Percentiles rank a stretch among this genome's conserved stretches.
Evolutionary conservation across 2,797 vertebrate species (phyloP).

Genomic region (Gallinago nigripennis): DNA sequence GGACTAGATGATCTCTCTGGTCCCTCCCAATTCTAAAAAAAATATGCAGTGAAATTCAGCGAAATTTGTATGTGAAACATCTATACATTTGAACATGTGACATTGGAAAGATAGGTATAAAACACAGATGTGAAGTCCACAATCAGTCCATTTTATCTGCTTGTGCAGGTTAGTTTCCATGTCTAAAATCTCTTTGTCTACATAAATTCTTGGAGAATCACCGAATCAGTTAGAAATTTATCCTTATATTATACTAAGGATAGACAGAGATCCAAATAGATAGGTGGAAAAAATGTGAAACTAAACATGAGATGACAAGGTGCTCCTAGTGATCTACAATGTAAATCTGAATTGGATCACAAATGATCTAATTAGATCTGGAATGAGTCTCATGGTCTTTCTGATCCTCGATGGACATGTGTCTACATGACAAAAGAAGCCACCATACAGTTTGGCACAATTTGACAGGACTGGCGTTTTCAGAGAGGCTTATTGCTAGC

Average conservation of each 20-base stretch:
- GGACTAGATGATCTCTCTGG: no score
- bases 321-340: neutral
- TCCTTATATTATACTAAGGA: neutral
- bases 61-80: neutral
- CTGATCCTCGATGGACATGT: neutral
- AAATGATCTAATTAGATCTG: neutral
- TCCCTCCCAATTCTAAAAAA: no score
- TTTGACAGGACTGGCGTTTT: conserved; percentile 30
- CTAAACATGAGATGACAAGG: neutral
- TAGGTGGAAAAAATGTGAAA: neutral
- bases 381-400: neutral
- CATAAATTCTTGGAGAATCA: neutral
- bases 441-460: neutral
- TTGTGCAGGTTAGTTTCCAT: fast-evolving
- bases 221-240: neutral
- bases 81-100: neutral
- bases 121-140: neutral
- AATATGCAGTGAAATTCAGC: no score
- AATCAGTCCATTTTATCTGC: neutral
- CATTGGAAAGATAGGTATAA: neutral
- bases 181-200: neutral
- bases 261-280: neutral
- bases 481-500: neutral
- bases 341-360: neutral
- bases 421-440: conserved; percentile 38